Conservation (phyloP, 2,888 invertebrate genomes). For the Lamproptera curius region DNA sequence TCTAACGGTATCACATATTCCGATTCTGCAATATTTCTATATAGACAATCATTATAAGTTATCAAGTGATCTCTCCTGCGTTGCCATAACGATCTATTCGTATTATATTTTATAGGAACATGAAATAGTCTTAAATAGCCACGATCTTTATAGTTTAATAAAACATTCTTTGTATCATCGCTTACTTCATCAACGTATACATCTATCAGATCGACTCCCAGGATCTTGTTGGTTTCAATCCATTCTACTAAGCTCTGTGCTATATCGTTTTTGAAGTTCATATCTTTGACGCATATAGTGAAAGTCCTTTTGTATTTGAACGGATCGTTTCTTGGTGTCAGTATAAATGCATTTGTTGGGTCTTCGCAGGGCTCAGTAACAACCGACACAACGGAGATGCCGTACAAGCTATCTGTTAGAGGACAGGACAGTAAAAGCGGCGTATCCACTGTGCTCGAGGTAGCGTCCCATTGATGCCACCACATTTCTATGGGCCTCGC, state of each 20-base stretch:
- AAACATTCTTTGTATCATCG: slow-evolving; percentile 72
- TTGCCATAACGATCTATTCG: slow-evolving; percentile 76
- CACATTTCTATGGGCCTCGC: slow-evolving; percentile 80
- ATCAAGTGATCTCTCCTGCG: slow-evolving; percentile 84
- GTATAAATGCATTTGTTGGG: slow-evolving; percentile 56
- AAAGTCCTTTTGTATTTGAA: slow-evolving; percentile 57
- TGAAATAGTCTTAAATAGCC: slow-evolving; percentile 69
- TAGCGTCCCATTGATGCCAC: slow-evolving; percentile 80
- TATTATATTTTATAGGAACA: slow-evolving; percentile 72
- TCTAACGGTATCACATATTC: slow-evolving; percentile 84
- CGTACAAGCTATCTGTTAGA: slow-evolving; percentile 61
- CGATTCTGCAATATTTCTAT: slow-evolving; percentile 82
- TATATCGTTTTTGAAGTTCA: slow-evolving; percentile 81
- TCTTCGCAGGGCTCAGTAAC: slow-evolving; percentile 71
- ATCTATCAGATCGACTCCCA: slow-evolving; percentile 82
- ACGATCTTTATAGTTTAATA: slow-evolving; percentile 74
- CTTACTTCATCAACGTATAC: slow-evolving; percentile 84
- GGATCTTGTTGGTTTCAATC: slow-evolving; percentile 82
- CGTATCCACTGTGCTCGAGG: slow-evolving; percentile 61
- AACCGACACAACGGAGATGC: slow-evolving; percentile 66
- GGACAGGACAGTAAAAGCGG: slow-evolving; percentile 82
- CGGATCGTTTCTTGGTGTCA: slow-evolving; percentile 38
- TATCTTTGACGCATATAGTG: slow-evolving; percentile 85
- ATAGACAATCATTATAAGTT: slow-evolving; percentile 88
- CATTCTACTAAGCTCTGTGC: slow-evolving; percentile 82